A percentile compares a stretch with the other conserved stretches of the same genome.
phyloP scores from a whole-genome alignment of 2,797 vertebrate genomes.

The Myotis findleyi region DNA sequence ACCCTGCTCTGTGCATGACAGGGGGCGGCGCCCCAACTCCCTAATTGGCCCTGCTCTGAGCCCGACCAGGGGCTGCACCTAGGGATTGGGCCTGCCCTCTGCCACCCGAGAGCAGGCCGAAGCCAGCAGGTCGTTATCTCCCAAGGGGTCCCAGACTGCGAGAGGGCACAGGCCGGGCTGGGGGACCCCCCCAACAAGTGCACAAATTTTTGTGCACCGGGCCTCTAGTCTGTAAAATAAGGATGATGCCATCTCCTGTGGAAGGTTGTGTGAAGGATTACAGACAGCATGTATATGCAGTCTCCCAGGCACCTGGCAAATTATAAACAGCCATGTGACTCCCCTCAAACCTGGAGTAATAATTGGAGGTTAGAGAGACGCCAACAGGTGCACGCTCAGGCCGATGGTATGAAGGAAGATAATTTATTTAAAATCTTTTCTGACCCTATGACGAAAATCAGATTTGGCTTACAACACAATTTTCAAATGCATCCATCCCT shows the following conservation, averaged over 20 bases:
- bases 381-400: accelerated
- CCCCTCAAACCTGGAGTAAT: not conserved
- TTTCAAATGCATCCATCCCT: not conserved
- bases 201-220: too few species aligned
- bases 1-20: too few species aligned
- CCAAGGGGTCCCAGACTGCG: too few species aligned
- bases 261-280: not conserved
- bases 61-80: too few species aligned
- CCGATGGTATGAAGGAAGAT: accelerated
- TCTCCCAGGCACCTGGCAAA: not conserved
- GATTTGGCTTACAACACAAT: not conserved
- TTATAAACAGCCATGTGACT: not conserved
- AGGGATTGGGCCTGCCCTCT: too few species aligned
- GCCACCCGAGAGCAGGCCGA: too few species aligned
- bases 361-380: not conserved
- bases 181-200: too few species aligned
- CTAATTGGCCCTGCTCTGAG: too few species aligned
- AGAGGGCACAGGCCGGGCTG: too few species aligned
- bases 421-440: not conserved
- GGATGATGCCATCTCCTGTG: not conserved
- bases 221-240: too few species aligned
- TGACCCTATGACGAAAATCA: not conserved
- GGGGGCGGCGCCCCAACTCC: too few species aligned
- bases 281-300: accelerated
- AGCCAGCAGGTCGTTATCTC: too few species aligned